Percentiles rank a stretch among this genome's conserved stretches.
phyloP scores from a whole-genome alignment of 1,140 invertebrate species.

The Drosophila ficusphila region DNA sequence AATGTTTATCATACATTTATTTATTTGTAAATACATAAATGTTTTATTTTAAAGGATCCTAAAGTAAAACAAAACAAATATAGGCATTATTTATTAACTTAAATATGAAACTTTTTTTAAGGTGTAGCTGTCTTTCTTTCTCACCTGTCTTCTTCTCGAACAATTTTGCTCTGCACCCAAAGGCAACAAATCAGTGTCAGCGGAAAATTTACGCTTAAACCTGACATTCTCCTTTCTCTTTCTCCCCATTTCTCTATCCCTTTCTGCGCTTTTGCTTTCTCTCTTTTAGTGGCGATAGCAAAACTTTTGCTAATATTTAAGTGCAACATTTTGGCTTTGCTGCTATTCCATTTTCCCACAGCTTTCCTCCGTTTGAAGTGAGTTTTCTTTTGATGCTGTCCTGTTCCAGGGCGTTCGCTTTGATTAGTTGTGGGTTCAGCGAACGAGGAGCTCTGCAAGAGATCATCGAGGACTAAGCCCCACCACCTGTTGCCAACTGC shows the following conservation, averaged over 20 bases:
- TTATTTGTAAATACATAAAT: too few relatives aligned
- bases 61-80: too few relatives aligned
- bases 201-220: slow-evolving; percentile 52
- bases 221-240: slow-evolving; percentile 19
- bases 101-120: not conserved
- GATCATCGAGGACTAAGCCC: slow-evolving; percentile 21
- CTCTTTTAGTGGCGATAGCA: not conserved
- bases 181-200: slow-evolving; percentile 68
- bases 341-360: not conserved
- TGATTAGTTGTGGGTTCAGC: slow-evolving; percentile 17
- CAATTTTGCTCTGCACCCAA: not conserved
- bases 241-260: not conserved
- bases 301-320: slow-evolving; percentile 54
- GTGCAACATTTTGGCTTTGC: slow-evolving; percentile 8
- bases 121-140: not conserved
- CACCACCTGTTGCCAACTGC: slow-evolving; percentile 24
- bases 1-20: too few relatives aligned
- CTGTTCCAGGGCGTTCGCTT: not conserved
- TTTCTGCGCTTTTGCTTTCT: not conserved
- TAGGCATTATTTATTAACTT: too few relatives aligned
- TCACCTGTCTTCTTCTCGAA: not conserved
- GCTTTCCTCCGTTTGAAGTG: slow-evolving; percentile 16
- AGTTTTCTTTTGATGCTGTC: not conserved
- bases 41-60: too few relatives aligned
- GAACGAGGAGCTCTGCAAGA: not conserved